A percentile compares a stretch with the other conserved stretches of the same genome.
Conservation (phyloP, 2,113 vertebrate genomes). For the Hipposideros armiger region DNA sequence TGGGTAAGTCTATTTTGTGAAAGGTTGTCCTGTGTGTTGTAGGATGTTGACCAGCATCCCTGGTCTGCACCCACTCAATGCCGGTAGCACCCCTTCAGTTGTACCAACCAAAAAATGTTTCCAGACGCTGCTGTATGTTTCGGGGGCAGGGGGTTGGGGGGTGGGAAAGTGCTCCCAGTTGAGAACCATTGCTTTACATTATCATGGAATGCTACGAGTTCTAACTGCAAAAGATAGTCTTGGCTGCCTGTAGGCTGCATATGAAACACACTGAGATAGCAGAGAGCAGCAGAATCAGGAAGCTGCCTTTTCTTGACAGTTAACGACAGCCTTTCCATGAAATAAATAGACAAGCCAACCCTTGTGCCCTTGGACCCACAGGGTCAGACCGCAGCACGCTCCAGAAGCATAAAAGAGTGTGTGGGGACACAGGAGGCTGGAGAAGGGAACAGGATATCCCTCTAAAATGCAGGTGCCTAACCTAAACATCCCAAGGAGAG, state of each 20-base stretch:
- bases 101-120: not conserved
- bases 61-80: not conserved
- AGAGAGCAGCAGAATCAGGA: not conserved
- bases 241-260: not conserved
- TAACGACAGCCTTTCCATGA: not conserved
- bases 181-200: not conserved
- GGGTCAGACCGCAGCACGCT: not conserved
- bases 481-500: not conserved
- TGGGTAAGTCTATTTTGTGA: not conserved
- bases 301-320: not conserved
- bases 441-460: fast-evolving
- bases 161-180: not conserved
- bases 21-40: fast-evolving
- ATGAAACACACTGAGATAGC: not conserved
- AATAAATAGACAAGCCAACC: not conserved
- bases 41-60: not conserved
- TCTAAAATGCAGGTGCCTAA: not conserved
- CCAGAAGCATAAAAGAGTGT: not conserved
- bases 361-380: not conserved
- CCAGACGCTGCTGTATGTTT: not conserved
- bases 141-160: too few species aligned
- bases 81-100: not conserved
- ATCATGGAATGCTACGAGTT: too few species aligned
- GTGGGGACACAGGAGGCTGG: not conserved
- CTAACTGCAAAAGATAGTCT: not conserved